Conservation (phyloP, 2,888 invertebrate genomes). For the Tenthredo amoena region DNA sequence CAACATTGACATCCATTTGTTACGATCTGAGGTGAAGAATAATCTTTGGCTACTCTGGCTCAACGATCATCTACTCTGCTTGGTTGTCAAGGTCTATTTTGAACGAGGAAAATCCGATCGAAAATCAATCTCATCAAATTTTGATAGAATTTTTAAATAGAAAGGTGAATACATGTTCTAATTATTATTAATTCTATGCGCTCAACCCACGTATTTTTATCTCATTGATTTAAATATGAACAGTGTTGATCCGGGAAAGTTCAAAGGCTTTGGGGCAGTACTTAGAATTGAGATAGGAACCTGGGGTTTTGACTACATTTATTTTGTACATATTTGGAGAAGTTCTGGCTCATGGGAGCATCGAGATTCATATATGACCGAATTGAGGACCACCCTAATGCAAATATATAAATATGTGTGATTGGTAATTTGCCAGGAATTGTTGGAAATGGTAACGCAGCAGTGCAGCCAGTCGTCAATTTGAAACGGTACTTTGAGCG, state of each 20-base stretch:
- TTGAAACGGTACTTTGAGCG: constrained; percentile 34
- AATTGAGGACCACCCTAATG: background rate
- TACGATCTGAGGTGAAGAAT: constrained; percentile 48
- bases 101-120: background rate
- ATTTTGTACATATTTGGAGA: too few relatives aligned
- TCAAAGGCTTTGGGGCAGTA: too few relatives aligned
- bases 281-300: too few relatives aligned
- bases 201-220: background rate
- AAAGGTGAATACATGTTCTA: background rate
- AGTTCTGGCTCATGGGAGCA: too few relatives aligned
- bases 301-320: too few relatives aligned
- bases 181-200: background rate
- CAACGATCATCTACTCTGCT: background rate
- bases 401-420: background rate
- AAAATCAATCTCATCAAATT: background rate
- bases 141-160: background rate
- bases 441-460: background rate
- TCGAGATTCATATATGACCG: too few relatives aligned
- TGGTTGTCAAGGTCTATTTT: background rate
- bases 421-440: constrained; percentile 17
- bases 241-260: background rate
- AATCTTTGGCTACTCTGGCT: background rate
- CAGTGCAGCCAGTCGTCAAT: constrained; percentile 24
- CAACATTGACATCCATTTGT: constrained; percentile 53
- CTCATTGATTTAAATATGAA: background rate